Conservation (phyloP, 2,888 invertebrate genomes). For the Nemurella pictetii region DNA sequence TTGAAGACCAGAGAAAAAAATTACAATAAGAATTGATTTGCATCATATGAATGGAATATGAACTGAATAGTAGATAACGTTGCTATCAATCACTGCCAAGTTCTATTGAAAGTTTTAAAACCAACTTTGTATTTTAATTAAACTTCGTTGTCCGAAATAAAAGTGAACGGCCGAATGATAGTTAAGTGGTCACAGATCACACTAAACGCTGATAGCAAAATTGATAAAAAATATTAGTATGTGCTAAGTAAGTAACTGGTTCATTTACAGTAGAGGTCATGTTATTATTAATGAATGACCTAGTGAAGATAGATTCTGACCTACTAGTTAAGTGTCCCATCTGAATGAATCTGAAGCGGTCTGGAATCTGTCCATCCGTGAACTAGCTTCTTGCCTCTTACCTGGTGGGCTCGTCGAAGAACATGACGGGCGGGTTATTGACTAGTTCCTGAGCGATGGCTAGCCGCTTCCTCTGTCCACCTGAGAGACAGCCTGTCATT, state of each 20-base stretch:
- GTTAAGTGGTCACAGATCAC: not conserved
- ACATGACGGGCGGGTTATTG: slow-evolving; percentile 89
- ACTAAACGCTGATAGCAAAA: not conserved
- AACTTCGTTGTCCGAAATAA: no score
- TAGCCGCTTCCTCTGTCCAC: slow-evolving; percentile 87
- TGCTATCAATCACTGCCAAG: not conserved
- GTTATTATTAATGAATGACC: not conserved
- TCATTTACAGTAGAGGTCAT: not conserved
- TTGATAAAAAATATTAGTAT: not conserved
- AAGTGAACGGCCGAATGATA: no score
- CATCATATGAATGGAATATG: not conserved
- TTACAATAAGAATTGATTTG: not conserved
- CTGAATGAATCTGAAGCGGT: not conserved
- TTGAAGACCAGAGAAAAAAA: not conserved
- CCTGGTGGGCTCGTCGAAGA: slow-evolving; percentile 95
- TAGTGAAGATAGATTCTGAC: not conserved
- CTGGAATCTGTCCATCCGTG: not conserved
- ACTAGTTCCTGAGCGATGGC: slow-evolving; percentile 89
- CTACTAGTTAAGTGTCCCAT: not conserved
- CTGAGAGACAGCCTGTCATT: slow-evolving; percentile 73
- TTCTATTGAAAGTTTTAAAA: not conserved
- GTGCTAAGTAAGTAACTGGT: not conserved
- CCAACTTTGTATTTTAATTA: no score
- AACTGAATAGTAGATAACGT: not conserved
- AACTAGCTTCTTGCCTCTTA: slow-evolving; percentile 48